Evolutionary conservation across 2,113 vertebrate genomes (phyloP).

Genomic region (Pithys albifrons): DNA sequence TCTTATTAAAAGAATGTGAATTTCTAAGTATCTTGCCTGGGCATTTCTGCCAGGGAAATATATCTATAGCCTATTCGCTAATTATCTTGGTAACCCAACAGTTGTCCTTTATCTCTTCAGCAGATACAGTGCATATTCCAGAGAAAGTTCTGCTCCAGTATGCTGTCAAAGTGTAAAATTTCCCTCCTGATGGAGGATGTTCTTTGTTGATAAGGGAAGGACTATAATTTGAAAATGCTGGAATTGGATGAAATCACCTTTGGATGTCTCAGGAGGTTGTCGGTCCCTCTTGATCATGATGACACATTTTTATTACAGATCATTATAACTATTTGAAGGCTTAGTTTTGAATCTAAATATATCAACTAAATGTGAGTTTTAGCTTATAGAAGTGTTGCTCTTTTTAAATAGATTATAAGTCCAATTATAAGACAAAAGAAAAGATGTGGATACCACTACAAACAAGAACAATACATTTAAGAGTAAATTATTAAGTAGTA

Average conservation of each 20-base stretch:
- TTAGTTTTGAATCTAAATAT: background rate
- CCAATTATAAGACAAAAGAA: background rate
- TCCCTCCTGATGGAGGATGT: background rate
- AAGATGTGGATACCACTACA: background rate
- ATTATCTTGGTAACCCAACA: background rate
- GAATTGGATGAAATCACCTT: background rate
- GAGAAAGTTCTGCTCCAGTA: background rate
- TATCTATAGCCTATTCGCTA: constrained; percentile 10
- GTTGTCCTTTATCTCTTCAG: background rate
- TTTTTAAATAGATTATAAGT: background rate
- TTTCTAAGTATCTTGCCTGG: background rate
- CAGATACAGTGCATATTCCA: background rate
- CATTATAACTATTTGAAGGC: background rate
- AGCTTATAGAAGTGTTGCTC: background rate
- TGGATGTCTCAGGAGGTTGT: background rate
- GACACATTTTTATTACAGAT: background rate
- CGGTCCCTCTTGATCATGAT: background rate
- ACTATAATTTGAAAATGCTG: background rate
- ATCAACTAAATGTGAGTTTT: background rate
- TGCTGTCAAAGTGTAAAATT: background rate
- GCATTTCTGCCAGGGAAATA: background rate
- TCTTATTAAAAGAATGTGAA: background rate
- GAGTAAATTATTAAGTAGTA: background rate
- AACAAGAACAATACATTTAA: background rate
- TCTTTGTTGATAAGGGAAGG: background rate